Evolutionary conservation across 2,888 invertebrate species (phyloP), one percentile per base, ranked within the genome.

Genomic region (Trachelus iudaicus): DNA sequence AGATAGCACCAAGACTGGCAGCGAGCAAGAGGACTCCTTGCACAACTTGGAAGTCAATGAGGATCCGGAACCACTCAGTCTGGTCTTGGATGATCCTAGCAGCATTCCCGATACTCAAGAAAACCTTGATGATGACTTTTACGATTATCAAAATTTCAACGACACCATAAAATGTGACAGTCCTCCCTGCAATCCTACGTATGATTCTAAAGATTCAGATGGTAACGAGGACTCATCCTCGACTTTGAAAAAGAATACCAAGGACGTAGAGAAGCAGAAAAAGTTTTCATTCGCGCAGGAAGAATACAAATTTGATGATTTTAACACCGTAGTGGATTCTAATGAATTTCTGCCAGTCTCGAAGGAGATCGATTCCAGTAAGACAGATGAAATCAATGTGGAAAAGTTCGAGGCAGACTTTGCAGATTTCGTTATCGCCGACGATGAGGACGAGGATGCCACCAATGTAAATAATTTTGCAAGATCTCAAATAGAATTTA

Each of bases 11-110:
- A 89, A 88, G 79, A 87, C 85, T 31, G 79, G 76, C 30, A 88
- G 87, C 69, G 88, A 89, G 73, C 82, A 81, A 11, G 88, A 87
- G 37, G 84, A 82, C 78, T 87, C 87, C 4, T 81, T 83, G 1
- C 87, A 86, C 68, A 86, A 86, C 82, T 77, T 86, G 31, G 88
- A 88, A 69, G 77, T 79, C 23, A 85, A 82, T 33, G 88, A 90
- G 34, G 89, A 91, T 69, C 80, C 87, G 4, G 90, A 91, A 79
- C 88, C 90, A 4, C 80, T 89, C 34, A 90, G 89, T 79, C 80
- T 91, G 68, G 89, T 88, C 76, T 80, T 91, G 56, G 91, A 90
- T 77, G 90, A 90, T 85, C 90, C 90, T 11, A 81, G 86, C 37
- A 85, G 79, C 73, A 80, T 85, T 69, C 83, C 83, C 13, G 88